Conservation (phyloP, 2,888 invertebrate genomes). For the Campopleginae sp. region DNA sequence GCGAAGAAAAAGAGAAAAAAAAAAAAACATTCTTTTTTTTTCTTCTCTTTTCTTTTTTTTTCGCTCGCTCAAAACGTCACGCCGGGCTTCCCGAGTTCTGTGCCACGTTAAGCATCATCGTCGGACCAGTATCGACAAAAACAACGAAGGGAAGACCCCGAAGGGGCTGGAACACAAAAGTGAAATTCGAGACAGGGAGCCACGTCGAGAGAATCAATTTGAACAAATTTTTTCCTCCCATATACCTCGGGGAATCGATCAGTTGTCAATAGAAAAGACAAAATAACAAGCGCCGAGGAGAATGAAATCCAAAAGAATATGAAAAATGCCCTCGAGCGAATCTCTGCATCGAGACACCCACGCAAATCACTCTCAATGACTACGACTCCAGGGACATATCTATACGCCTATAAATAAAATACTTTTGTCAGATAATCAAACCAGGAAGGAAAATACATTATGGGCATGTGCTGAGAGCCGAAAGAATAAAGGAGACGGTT, state of each 20-base stretch:
- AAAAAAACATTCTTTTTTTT: constrained; percentile 26
- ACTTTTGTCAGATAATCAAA: background rate
- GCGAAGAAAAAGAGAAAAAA: background rate
- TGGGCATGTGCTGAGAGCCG: too few species aligned
- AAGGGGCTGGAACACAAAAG: background rate
- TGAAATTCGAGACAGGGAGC: background rate
- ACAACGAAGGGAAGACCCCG: constrained; percentile 12
- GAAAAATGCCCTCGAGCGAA: background rate
- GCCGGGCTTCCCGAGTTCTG: constrained; percentile 7
- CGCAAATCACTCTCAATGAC: constrained; percentile 29
- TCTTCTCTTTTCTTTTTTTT: constrained; percentile 18
- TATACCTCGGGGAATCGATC: constrained; percentile 24
- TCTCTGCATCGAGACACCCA: constrained; percentile 6
- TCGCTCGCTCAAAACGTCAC: background rate
- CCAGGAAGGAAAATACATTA: background rate
- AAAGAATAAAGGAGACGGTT: background rate
- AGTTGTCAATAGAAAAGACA: background rate
- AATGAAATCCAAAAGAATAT: background rate
- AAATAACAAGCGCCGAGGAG: background rate
- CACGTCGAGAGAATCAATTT: constrained; percentile 45
- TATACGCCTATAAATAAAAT: background rate
- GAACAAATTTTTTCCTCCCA: constrained; percentile 47
- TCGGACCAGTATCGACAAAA: constrained; percentile 41
- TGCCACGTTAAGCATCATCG: constrained; percentile 18
- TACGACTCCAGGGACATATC: background rate